Conservation (phyloP, 2,888 invertebrate species). For the Embidobia sp. region DNA sequence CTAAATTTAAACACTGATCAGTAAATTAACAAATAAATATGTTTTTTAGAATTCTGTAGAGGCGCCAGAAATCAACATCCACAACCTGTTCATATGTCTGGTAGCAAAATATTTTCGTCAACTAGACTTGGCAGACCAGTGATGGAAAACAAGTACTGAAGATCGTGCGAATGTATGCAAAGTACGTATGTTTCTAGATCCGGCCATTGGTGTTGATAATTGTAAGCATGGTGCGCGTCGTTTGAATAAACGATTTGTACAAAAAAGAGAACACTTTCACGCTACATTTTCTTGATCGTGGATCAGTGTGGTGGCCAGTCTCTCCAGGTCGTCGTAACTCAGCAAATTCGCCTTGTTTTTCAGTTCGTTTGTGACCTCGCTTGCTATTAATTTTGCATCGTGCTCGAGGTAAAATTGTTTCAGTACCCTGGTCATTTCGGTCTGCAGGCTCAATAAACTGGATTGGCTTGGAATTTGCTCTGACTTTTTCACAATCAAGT, state of each 20-base stretch:
- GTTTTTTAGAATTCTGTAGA: slow-evolving; percentile 65
- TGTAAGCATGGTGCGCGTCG: slow-evolving; percentile 16
- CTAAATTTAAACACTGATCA: no score
- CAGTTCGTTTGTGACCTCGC: slow-evolving; percentile 83
- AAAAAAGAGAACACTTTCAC: slow-evolving; percentile 55
- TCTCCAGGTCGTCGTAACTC: slow-evolving; percentile 85
- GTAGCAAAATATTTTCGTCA: slow-evolving; percentile 89
- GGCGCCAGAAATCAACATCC: slow-evolving; percentile 81
- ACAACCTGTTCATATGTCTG: slow-evolving; percentile 89
- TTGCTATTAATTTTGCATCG: slow-evolving; percentile 85
- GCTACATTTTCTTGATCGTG: slow-evolving; percentile 87
- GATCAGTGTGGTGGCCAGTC: slow-evolving; percentile 85
- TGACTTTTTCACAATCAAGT: slow-evolving; percentile 87
- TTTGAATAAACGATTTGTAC: slow-evolving; percentile 39
- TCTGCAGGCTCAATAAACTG: slow-evolving; percentile 83
- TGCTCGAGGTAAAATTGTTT: slow-evolving; percentile 85
- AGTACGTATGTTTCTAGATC: slow-evolving; percentile 35
- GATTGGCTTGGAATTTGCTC: slow-evolving; percentile 73
- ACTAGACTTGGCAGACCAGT: slow-evolving; percentile 86
- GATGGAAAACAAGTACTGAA: slow-evolving; percentile 24
- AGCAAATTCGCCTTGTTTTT: slow-evolving; percentile 83
- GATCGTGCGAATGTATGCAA: slow-evolving; percentile 23
- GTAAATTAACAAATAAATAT: no score
- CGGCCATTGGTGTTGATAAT: not conserved
- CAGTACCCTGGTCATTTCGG: slow-evolving; percentile 84